These are phyloP conservation scores for Suillia variegata DNA, from an alignment of 2,888 invertebrate species.

Conservation along the genomic window DNA sequence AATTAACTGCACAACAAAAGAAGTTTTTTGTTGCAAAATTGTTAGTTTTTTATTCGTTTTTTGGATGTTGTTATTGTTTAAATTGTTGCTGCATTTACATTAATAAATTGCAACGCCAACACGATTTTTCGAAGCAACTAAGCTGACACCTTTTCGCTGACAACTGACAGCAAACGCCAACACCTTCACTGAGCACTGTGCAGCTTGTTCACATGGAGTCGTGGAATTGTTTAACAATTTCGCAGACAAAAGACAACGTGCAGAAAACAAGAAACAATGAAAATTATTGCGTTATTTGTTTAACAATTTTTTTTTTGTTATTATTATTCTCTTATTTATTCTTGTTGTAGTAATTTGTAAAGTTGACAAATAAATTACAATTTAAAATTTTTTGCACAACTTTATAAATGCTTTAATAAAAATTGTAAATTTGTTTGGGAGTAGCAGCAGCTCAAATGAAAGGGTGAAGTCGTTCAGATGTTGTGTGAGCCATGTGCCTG, in stretches of 20 bases:
- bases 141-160: not conserved
- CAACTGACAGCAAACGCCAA: not conserved
- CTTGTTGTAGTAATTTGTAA: not conserved
- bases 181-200: not conserved
- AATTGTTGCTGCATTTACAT: no score
- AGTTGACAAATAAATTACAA: not conserved
- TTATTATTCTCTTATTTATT: not conserved
- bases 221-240: not conserved
- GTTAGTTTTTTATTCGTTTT: no score
- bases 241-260: no score
- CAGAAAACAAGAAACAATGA: not conserved
- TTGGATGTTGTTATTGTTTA: no score
- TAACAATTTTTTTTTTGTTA: not conserved
- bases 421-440: not conserved
- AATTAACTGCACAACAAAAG: no score
- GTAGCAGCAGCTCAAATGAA: no score
- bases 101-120: not conserved
- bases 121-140: not conserved
- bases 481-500: no score
- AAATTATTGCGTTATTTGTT: conserved; percentile 1
- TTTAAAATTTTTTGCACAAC: no score
- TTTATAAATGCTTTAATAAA: not conserved
- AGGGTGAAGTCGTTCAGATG: not conserved
- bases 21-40: no score
- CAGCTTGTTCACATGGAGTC: no score